phyloP scores from a whole-genome alignment of 2,797 vertebrate species.

The Propithecus deckenii region DNA sequence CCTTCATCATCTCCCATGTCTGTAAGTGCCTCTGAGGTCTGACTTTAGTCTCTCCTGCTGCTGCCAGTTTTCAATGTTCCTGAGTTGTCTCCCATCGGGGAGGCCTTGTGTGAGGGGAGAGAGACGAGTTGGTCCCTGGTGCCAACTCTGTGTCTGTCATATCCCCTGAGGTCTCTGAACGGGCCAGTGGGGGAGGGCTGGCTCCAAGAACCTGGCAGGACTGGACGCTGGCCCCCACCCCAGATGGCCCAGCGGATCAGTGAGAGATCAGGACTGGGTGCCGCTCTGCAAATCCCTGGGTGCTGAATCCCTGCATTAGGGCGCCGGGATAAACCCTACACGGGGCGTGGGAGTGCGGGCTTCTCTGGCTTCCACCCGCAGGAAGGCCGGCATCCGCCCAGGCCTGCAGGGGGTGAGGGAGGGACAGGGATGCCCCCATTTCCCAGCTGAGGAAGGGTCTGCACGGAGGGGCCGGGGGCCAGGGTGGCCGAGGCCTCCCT shows the following conservation, averaged over 20 bases:
- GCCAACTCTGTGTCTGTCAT: background rate
- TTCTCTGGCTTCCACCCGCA: background rate
- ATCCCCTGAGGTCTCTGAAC: background rate
- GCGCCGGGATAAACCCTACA: background rate
- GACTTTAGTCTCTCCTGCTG: background rate
- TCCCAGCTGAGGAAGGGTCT: background rate
- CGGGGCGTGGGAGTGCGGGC: background rate
- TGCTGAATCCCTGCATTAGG: background rate
- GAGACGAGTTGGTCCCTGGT: background rate
- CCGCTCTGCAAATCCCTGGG: background rate
- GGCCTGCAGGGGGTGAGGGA: background rate
- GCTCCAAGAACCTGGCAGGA: background rate
- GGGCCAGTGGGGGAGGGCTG: background rate
- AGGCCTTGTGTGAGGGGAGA: background rate
- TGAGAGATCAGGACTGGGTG: background rate
- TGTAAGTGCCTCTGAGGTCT: background rate
- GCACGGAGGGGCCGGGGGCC: background rate
- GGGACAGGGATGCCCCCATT: background rate
- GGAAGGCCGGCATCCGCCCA: background rate
- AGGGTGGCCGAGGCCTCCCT: accelerated
- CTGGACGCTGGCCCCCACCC: background rate
- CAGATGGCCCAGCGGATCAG: background rate
- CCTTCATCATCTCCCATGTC: background rate
- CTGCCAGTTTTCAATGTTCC: background rate
- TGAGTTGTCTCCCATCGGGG: accelerated